phyloP scores from a whole-genome alignment of 2,113 vertebrate genomes.

The Centrocercus urophasianus region DNA sequence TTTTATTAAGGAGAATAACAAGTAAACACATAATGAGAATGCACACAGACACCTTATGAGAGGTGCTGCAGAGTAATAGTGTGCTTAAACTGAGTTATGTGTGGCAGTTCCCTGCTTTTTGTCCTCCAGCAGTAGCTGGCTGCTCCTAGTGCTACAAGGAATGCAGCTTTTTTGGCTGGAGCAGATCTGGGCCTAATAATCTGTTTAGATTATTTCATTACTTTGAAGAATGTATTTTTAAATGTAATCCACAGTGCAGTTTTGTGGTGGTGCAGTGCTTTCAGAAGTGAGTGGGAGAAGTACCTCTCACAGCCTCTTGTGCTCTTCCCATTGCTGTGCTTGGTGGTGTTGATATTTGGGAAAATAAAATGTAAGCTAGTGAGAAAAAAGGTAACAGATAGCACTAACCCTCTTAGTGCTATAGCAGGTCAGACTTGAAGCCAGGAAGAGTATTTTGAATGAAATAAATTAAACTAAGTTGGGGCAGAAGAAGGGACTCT shows the following conservation, averaged over 20 bases:
- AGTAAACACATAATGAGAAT: background rate
- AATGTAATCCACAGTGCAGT: background rate
- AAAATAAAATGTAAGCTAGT: background rate
- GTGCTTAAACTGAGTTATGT: background rate
- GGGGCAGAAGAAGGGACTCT: background rate
- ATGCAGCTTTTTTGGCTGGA: background rate
- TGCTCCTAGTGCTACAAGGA: background rate
- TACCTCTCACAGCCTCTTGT: background rate
- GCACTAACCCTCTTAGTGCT: background rate
- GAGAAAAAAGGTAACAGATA: background rate
- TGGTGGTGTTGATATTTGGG: background rate
- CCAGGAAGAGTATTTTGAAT: background rate
- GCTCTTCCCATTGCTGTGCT: background rate
- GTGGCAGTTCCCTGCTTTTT: background rate
- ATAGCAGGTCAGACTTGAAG: background rate
- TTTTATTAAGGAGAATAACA: background rate
- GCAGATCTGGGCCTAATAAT: background rate
- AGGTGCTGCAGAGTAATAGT: background rate
- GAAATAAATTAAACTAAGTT: background rate
- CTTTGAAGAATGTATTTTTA: background rate
- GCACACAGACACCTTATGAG: background rate
- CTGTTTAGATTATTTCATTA: background rate
- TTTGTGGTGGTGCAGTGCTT: fast-evolving
- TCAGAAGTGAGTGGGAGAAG: background rate
- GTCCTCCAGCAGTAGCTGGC: background rate